A percentile compares a stretch with the other conserved stretches of the same genome.
phyloP scores from a whole-genome alignment of 2,113 vertebrate genomes.

The Rhabdornis inornatus region DNA sequence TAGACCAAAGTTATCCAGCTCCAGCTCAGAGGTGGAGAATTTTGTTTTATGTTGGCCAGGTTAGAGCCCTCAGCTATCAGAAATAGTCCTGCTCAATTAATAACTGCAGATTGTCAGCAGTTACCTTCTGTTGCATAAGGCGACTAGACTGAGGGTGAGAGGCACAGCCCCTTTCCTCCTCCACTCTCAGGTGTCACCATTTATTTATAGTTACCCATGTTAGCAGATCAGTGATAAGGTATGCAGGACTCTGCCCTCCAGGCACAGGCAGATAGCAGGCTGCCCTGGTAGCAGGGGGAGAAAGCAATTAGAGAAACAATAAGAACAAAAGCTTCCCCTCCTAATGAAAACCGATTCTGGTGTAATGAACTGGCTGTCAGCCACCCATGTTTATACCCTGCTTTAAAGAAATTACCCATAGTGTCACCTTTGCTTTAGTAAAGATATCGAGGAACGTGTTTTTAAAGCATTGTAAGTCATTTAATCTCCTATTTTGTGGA shows the following conservation, averaged over 20 bases:
- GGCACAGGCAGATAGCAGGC: not conserved
- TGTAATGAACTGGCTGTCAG: not conserved
- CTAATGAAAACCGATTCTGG: not conserved
- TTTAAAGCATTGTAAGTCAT: not conserved
- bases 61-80: not conserved
- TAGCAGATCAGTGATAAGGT: not conserved
- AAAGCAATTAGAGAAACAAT: slow-evolving; percentile 27
- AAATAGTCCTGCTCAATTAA: not conserved
- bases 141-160: not conserved
- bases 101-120: not conserved
- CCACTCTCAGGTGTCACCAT: not conserved
- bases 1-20: not conserved
- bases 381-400: not conserved
- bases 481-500: not conserved
- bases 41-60: not conserved
- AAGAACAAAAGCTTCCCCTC: not conserved
- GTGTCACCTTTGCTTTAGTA: not conserved
- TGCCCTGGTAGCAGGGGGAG: not conserved
- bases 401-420: not conserved
- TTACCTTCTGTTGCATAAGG: not conserved
- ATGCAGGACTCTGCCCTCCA: not conserved
- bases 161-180: not conserved
- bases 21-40: not conserved
- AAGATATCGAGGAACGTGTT: not conserved
- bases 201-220: slow-evolving; percentile 49